These are phyloP conservation scores for Lysandra bellargus DNA, from an alignment of 2,888 invertebrate genomes.

Conservation along the genomic window DNA sequence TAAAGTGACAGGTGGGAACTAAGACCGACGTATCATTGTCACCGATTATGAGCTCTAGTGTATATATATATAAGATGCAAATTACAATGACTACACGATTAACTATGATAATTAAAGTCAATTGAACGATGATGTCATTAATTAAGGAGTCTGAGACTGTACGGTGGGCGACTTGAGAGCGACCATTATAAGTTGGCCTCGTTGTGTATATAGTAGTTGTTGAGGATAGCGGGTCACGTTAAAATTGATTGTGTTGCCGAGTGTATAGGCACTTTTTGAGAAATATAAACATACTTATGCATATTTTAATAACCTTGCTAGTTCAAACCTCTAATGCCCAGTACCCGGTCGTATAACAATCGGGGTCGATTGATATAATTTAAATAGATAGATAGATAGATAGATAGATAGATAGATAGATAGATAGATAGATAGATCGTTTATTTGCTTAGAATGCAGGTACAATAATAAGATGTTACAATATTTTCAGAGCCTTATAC, in stretches of 20 bases:
- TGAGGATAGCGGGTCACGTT: background rate
- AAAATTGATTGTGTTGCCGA: background rate
- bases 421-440: too few species aligned
- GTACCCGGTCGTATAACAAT: background rate
- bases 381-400: too few species aligned
- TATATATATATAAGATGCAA: background rate
- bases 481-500: too few species aligned
- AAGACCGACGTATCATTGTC: background rate
- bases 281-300: background rate
- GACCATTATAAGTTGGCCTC: background rate
- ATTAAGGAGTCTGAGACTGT: conserved; percentile 31
- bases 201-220: background rate
- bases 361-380: too few species aligned
- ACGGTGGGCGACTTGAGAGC: background rate
- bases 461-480: too few species aligned
- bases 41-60: background rate
- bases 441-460: too few species aligned
- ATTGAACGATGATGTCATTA: conserved; percentile 31
- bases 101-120: conserved; percentile 29
- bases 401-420: too few species aligned
- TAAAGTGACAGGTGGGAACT: conserved; percentile 12
- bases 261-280: background rate
- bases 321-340: background rate
- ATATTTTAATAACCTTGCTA: background rate
- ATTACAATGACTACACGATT: background rate